These are phyloP conservation scores for Lophura nycthemera DNA, from an alignment of 2,113 vertebrate genomes.

Conservation along the genomic window DNA sequence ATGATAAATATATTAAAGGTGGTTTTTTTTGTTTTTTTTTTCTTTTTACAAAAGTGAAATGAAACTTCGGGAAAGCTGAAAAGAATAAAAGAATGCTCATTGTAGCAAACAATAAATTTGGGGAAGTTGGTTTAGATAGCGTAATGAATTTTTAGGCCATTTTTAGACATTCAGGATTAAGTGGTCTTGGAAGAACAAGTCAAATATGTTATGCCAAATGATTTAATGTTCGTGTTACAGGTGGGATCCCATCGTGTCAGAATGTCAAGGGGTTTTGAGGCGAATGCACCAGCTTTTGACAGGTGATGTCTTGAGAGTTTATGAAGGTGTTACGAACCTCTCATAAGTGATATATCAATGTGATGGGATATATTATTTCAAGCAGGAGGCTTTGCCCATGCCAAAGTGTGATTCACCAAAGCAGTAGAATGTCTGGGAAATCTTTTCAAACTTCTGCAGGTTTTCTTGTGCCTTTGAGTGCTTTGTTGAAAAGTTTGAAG, in stretches of 20 bases:
- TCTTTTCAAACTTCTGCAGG: not conserved
- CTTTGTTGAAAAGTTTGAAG: not conserved
- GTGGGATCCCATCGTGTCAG: slow-evolving; percentile 99
- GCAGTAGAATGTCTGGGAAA: not conserved
- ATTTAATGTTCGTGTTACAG: slow-evolving; percentile 69
- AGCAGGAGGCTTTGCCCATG: not conserved
- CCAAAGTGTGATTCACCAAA: not conserved
- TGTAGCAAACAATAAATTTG: not conserved
- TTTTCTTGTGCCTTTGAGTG: not conserved
- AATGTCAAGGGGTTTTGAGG: slow-evolving; percentile 96
- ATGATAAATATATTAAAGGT: not conserved
- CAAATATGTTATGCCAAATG: not conserved
- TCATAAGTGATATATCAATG: not conserved
- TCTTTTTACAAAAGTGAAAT: not conserved
- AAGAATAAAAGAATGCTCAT: not conserved
- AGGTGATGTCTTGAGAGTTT: not conserved
- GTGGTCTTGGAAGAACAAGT: not conserved
- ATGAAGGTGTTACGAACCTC: not conserved
- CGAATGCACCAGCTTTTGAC: slow-evolving; percentile 97
- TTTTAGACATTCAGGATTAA: not conserved
- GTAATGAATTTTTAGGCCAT: not conserved
- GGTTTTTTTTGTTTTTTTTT: no score
- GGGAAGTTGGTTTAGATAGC: not conserved
- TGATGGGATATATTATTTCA: not conserved
- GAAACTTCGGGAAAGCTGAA: not conserved